Evolutionary conservation across 2,797 vertebrate species (phyloP).

Genomic region (Lepilemur septentrionalis): DNA sequence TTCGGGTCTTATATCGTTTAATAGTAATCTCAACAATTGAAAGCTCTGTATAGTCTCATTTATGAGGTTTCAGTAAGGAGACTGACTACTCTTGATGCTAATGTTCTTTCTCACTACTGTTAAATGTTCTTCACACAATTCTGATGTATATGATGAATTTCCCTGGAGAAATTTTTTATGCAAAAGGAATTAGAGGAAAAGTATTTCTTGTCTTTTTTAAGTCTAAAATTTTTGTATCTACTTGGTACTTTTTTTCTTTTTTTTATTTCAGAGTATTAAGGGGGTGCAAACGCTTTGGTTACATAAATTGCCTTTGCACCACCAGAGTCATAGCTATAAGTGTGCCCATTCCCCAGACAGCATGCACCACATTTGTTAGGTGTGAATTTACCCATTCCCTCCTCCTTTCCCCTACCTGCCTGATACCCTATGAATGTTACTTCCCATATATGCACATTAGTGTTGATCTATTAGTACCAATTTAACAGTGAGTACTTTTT

Average conservation of each 20-base stretch:
- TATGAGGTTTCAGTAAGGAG: background rate
- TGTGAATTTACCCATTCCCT: too few relatives aligned
- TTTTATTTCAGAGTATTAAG: too few relatives aligned
- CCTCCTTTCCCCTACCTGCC: too few relatives aligned
- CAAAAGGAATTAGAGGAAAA: background rate
- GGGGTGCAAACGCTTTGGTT: too few relatives aligned
- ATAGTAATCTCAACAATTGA: background rate
- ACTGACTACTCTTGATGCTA: background rate
- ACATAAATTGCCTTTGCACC: too few relatives aligned
- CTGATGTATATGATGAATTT: background rate
- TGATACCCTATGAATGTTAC: too few relatives aligned
- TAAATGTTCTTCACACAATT: background rate
- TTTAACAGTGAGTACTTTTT: background rate
- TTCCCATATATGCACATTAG: too few relatives aligned
- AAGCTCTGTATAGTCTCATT: background rate
- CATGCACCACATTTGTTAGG: too few relatives aligned
- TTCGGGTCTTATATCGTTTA: background rate
- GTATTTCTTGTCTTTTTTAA: background rate
- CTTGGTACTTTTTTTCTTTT: background rate
- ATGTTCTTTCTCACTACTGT: background rate
- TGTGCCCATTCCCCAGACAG: too few relatives aligned
- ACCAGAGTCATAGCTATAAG: too few relatives aligned
- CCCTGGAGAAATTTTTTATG: background rate
- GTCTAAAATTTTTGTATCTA: background rate
- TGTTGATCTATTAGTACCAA: too few relatives aligned